Conservation (phyloP, 2,888 invertebrate species). For the Corythucha ciliata region DNA sequence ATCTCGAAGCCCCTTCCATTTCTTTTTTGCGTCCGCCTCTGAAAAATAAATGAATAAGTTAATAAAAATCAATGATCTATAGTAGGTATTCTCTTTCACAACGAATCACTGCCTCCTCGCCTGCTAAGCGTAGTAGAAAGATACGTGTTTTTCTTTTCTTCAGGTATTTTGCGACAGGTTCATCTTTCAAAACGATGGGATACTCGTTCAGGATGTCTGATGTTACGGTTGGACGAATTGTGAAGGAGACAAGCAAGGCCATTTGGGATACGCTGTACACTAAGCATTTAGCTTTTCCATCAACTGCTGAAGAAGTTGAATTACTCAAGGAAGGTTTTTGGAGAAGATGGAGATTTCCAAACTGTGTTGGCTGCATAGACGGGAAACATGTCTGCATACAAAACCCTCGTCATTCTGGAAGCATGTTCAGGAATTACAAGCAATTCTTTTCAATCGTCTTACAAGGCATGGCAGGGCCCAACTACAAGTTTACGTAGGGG, state of each 20-base stretch:
- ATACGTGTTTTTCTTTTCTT: too few species aligned
- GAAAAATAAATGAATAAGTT: too few species aligned
- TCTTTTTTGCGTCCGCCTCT: too few species aligned
- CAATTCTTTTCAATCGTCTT: conserved; percentile 22
- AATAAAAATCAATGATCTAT: too few species aligned
- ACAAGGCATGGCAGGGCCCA: conserved; percentile 33
- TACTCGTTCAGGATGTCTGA: conserved; percentile 13
- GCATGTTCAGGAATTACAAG: background rate
- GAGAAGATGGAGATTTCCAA: conserved; percentile 8
- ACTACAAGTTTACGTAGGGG: conserved; percentile 3
- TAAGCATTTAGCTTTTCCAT: background rate
- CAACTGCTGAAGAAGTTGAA: background rate
- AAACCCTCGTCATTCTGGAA: background rate
- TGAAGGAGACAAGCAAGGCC: conserved; percentile 8
- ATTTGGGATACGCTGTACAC: conserved; percentile 13
- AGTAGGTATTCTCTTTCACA: too few species aligned
- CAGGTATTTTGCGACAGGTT: too few species aligned
- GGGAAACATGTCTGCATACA: conserved; percentile 6
- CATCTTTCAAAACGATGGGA: too few species aligned
- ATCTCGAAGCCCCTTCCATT: too few species aligned
- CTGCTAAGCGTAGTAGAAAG: too few species aligned
- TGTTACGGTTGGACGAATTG: conserved; percentile 14
- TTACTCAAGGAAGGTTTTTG: background rate
- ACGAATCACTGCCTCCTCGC: too few species aligned
- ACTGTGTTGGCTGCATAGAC: conserved; percentile 9